Evolutionary conservation across 2,888 invertebrate genomes (phyloP).

Genomic region (Prosapia bicincta): DNA sequence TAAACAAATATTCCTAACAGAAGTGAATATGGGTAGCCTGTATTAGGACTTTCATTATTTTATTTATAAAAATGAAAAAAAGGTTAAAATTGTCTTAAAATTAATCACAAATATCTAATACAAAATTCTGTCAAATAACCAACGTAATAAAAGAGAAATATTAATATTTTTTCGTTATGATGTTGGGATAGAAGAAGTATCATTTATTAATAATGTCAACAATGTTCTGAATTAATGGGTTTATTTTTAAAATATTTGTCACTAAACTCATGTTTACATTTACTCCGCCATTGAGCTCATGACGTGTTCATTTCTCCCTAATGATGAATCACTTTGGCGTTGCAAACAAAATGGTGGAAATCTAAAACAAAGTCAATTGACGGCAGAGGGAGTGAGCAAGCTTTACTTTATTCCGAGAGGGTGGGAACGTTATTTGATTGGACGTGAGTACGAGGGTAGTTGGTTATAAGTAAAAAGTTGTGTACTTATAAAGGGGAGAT

Average conservation of each 20-base stretch:
- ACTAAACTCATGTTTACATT: background rate
- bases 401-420: background rate
- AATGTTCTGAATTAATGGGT: too few relatives aligned
- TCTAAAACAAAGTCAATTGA: slow-evolving; percentile 21
- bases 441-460: background rate
- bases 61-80: too few relatives aligned
- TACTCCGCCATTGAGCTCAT: background rate
- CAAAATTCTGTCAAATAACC: too few relatives aligned
- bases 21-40: too few relatives aligned
- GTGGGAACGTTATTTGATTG: background rate
- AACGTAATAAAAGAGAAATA: too few relatives aligned
- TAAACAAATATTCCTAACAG: too few relatives aligned
- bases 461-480: background rate
- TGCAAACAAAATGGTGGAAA: slow-evolving; percentile 22
- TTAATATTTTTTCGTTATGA: too few relatives aligned
- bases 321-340: slow-evolving; percentile 18
- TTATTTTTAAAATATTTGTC: too few relatives aligned
- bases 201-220: slow-evolving; percentile 15
- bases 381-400: background rate
- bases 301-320: background rate
- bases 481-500: background rate
- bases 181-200: too few relatives aligned
- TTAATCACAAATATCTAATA: too few relatives aligned
- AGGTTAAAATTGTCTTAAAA: too few relatives aligned
- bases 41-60: too few relatives aligned